phyloP scores from a whole-genome alignment of 2,113 vertebrate species.

The Glaucomys volans region DNA sequence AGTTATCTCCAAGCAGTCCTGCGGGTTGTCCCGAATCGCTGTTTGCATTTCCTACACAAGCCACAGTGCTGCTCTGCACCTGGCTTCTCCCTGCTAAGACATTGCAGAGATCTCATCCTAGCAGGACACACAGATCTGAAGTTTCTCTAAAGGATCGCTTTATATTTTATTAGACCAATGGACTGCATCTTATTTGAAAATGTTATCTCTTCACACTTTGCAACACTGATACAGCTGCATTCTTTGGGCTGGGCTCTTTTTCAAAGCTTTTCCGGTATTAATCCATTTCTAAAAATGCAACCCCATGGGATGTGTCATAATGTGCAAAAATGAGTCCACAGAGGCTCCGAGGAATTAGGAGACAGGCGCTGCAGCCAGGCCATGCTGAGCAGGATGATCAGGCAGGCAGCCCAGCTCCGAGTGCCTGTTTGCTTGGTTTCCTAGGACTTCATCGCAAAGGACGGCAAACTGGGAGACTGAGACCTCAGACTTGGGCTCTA shows the following conservation, averaged over 20 bases:
- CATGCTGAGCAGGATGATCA: no score
- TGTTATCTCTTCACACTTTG: not conserved
- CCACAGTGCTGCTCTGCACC: no score
- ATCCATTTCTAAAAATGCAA: not conserved
- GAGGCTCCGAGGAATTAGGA: not conserved
- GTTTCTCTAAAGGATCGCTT: not conserved
- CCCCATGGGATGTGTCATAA: not conserved
- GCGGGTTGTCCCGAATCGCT: rapidly evolving
- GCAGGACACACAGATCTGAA: no score
- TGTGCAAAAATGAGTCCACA: not conserved
- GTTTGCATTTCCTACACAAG: rapidly evolving
- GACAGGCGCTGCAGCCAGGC: not conserved
- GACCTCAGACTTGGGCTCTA: no score
- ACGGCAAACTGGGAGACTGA: not conserved
- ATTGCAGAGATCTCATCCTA: not conserved
- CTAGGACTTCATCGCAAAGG: not conserved
- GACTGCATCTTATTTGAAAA: not conserved
- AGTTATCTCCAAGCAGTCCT: not conserved
- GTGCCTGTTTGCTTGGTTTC: rapidly evolving
- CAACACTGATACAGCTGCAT: not conserved
- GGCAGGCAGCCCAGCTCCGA: not conserved
- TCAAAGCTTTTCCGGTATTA: not conserved
- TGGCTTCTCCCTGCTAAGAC: not conserved
- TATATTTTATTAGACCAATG: not conserved
- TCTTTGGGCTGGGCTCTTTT: not conserved